phyloP scores from a whole-genome alignment of 64 coral and sea anemone species.

The Dendrophyllia cribrosa region DNA sequence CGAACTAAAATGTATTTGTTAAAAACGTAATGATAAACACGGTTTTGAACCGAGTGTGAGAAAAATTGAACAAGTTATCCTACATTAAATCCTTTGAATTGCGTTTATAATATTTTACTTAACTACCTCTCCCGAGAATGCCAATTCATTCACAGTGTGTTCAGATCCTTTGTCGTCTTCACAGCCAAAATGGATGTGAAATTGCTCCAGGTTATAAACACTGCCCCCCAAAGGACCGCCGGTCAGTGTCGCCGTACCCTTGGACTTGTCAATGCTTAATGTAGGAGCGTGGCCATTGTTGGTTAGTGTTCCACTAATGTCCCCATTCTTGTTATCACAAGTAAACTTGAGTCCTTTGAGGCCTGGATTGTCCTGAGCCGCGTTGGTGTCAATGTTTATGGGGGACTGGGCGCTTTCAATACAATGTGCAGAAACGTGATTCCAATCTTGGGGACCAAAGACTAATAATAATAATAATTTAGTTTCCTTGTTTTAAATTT shows the following conservation, averaged over 20 bases:
- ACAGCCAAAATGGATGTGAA: slow-evolving; percentile 71
- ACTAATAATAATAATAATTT: background rate
- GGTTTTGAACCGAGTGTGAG: no score
- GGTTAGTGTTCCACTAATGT: slow-evolving; percentile 18
- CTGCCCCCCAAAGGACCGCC: slow-evolving; percentile 21
- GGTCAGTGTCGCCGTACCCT: background rate
- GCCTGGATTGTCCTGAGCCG: background rate
- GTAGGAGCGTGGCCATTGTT: slow-evolving; percentile 85
- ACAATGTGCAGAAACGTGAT: slow-evolving; percentile 16
- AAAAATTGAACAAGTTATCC: no score
- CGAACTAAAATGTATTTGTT: no score
- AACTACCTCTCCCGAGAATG: slow-evolving; percentile 45
- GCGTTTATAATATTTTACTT: background rate
- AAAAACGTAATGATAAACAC: no score
- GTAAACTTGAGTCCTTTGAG: background rate
- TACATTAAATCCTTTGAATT: background rate
- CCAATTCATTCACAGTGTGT: background rate
- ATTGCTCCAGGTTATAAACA: slow-evolving; percentile 52
- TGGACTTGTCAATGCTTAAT: slow-evolving; percentile 5
- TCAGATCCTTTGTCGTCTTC: slow-evolving; percentile 17
- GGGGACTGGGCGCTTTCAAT: slow-evolving; percentile 58
- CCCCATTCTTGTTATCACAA: background rate
- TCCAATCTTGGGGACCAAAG: slow-evolving; percentile 68
- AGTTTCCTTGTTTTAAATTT: no score
- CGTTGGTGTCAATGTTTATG: slow-evolving; percentile 47